phyloP scores from a whole-genome alignment of 2,888 invertebrate genomes.

The Diarsia dahlii region DNA sequence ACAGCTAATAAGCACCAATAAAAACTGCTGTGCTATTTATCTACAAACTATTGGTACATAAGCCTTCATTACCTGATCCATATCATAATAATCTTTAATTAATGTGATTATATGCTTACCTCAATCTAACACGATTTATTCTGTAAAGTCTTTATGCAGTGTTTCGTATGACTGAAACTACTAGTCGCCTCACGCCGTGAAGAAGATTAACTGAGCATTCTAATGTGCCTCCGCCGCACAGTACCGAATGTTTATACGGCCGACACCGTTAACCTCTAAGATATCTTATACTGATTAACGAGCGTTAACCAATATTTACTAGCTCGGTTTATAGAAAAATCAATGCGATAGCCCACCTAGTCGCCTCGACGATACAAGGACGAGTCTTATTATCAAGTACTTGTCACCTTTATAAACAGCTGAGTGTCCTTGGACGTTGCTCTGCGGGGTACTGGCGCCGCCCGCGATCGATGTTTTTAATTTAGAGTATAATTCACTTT shows the following conservation, averaged over 20 bases:
- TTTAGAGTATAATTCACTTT: conserved; percentile 64
- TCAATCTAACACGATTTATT: conserved; percentile 8
- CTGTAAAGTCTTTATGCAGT: neutral
- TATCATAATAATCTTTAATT: conserved; percentile 24
- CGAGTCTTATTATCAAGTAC: conserved; percentile 30
- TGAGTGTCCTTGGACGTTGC: conserved; percentile 75
- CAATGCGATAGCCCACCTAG: conserved; percentile 73
- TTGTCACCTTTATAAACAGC: conserved; percentile 61
- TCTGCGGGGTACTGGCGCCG: conserved; percentile 65
- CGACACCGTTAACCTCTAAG: conserved; percentile 55
- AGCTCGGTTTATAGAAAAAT: conserved; percentile 81
- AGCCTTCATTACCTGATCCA: neutral
- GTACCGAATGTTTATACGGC: conserved; percentile 55
- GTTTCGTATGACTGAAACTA: neutral
- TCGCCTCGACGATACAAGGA: conserved; percentile 49
- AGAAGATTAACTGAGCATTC: conserved; percentile 21
- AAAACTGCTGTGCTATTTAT: neutral
- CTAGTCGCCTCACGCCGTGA: conserved; percentile 3
- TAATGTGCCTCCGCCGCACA: conserved; percentile 11
- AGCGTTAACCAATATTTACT: conserved; percentile 75
- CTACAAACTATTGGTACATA: neutral
- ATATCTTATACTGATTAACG: conserved; percentile 60
- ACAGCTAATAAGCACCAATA: conserved; percentile 12
- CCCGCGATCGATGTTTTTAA: conserved; percentile 71
- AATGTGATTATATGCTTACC: conserved; percentile 33